Evolutionary conservation across 2,113 vertebrate genomes (phyloP).

Genomic region (Ptilonorhynchus violaceus): DNA sequence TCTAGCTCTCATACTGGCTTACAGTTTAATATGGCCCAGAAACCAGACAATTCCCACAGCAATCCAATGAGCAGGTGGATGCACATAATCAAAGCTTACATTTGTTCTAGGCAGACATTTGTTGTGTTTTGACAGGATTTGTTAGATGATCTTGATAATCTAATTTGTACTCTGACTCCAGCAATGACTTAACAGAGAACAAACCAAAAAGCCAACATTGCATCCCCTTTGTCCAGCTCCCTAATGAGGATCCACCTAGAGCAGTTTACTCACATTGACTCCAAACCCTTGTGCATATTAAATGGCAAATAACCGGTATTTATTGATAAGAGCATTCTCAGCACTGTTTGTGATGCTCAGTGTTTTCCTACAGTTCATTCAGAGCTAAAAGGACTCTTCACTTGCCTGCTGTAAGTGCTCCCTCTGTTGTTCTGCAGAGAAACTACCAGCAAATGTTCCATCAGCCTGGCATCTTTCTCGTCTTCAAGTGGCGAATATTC

Average conservation of each 20-base stretch:
- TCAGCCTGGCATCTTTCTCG: conserved; percentile 19
- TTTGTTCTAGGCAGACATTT: neutral
- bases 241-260: accelerated
- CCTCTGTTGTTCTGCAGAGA: conserved; percentile 45
- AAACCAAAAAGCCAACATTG: neutral
- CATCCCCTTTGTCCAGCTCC: neutral
- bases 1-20: neutral
- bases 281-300: neutral
- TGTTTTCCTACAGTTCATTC: accelerated
- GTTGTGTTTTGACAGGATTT: neutral
- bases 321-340: neutral
- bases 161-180: neutral
- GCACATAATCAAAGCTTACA: neutral
- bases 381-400: neutral
- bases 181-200: neutral
- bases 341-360: neutral
- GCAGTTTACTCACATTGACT: neutral
- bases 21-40: neutral
- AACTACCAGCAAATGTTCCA: conserved; percentile 63
- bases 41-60: neutral
- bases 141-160: neutral
- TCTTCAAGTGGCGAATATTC: conserved; percentile 8
- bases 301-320: neutral
- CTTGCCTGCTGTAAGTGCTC: conserved; percentile 39
- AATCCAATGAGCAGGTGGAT: neutral